Evolutionary conservation across 2,888 invertebrate species (phyloP).

Genomic region (Barypeithes pellucidus): DNA sequence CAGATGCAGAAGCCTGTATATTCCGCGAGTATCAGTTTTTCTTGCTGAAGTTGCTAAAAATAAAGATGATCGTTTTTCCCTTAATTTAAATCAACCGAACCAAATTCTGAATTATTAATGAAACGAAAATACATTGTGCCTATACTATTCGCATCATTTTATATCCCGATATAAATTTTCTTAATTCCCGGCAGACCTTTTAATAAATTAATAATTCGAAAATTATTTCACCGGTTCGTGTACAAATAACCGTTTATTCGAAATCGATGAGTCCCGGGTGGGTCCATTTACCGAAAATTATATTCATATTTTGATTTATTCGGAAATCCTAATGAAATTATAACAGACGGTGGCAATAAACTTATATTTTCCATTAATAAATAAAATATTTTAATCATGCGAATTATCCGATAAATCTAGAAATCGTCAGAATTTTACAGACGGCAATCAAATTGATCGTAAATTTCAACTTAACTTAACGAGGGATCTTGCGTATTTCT

Average conservation of each 20-base stretch:
- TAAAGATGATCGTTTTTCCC: too few relatives aligned
- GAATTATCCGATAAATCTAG: background rate
- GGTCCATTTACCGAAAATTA: constrained; percentile 27
- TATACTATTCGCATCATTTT: background rate
- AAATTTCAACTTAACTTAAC: too few relatives aligned
- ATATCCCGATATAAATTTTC: constrained; percentile 24
- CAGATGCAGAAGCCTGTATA: too few relatives aligned
- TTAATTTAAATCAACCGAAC: too few relatives aligned
- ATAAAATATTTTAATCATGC: background rate
- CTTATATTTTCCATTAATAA: background rate
- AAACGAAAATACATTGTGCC: background rate
- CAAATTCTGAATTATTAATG: background rate
- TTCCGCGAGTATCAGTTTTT: too few relatives aligned
- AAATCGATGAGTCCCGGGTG: constrained; percentile 29
- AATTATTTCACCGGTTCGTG: constrained; percentile 37
- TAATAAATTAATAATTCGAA: constrained; percentile 35
- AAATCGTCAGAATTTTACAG: background rate
- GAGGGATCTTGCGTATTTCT: too few relatives aligned
- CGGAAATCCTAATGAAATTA: constrained; percentile 39
- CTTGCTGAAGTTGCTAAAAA: too few relatives aligned
- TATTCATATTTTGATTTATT: constrained; percentile 45
- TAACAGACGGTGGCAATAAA: constrained; percentile 1
- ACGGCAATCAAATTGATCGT: background rate
- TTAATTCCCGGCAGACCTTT: constrained; percentile 35
- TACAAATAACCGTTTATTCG: constrained; percentile 33